phyloP scores from a whole-genome alignment of 2,113 vertebrate species.

The Lipophrys pholis region DNA sequence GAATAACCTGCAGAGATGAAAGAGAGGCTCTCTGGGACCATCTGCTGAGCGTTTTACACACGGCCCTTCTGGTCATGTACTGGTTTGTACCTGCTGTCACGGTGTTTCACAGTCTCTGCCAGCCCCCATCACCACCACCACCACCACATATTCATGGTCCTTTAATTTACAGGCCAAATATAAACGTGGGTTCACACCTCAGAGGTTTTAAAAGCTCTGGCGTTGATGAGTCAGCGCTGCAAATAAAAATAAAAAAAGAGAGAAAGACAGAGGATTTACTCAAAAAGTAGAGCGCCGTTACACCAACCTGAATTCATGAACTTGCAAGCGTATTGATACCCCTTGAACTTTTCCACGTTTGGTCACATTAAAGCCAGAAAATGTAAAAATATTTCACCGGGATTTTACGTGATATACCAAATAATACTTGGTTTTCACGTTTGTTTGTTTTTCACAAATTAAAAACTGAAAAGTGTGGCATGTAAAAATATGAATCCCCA shows the following conservation, averaged over 20 bases:
- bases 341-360: no score
- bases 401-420: no score
- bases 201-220: conserved; percentile 1
- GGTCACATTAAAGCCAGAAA: no score
- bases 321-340: no score
- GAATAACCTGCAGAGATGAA: conserved; percentile 50
- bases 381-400: no score
- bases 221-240: not conserved
- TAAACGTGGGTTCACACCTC: conserved; percentile 4
- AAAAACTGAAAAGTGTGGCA: no score
- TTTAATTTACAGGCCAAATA: conserved; percentile 16
- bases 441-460: no score
- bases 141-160: conserved; percentile 5
- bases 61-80: conserved; percentile 21
- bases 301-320: no score
- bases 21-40: conserved; percentile 40
- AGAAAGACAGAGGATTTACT: not conserved
- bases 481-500: no score
- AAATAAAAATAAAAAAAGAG: conserved; percentile 1
- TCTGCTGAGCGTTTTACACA: conserved; percentile 47
- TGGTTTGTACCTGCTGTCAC: conserved; percentile 56
- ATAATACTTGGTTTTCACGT: no score
- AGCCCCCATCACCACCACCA: not conserved
- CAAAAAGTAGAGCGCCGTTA: not conserved
- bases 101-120: conserved; percentile 35